Evolutionary conservation across 2,888 invertebrate species (phyloP).

Genomic region (Xestia ashworthii): DNA sequence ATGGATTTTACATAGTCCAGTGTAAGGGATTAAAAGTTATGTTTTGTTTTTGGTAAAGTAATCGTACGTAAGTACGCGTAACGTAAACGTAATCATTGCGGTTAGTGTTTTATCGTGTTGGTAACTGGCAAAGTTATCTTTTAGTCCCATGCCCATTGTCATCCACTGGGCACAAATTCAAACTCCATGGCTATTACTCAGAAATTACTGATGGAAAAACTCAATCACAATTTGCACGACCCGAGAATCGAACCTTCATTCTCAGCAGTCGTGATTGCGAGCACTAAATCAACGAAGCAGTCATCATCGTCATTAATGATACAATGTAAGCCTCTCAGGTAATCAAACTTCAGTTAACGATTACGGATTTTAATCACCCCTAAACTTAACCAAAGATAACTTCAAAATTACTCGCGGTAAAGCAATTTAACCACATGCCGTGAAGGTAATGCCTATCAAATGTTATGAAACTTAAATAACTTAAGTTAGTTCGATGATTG

Average conservation of each 20-base stretch:
- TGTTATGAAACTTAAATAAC: constrained; percentile 53
- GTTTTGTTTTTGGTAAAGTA: not conserved
- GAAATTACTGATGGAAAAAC: no score
- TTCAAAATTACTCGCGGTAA: constrained; percentile 7
- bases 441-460: constrained; percentile 24
- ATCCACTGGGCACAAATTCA: no score
- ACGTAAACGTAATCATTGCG: no score
- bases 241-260: no score
- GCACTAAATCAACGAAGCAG: no score
- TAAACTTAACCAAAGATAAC: constrained; percentile 7
- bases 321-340: not conserved
- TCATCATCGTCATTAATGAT: not conserved
- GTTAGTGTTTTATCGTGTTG: no score
- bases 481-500: constrained; percentile 49
- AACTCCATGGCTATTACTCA: no score
- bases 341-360: not conserved
- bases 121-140: no score
- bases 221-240: no score
- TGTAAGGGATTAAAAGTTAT: not conserved
- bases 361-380: not conserved
- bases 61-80: no score
- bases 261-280: no score
- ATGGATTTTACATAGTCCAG: not conserved
- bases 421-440: constrained; percentile 43
- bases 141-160: no score